These are phyloP conservation scores for Phyllotis vaccarum DNA, from an alignment of 2,797 vertebrate genomes.

Conservation along the genomic window DNA sequence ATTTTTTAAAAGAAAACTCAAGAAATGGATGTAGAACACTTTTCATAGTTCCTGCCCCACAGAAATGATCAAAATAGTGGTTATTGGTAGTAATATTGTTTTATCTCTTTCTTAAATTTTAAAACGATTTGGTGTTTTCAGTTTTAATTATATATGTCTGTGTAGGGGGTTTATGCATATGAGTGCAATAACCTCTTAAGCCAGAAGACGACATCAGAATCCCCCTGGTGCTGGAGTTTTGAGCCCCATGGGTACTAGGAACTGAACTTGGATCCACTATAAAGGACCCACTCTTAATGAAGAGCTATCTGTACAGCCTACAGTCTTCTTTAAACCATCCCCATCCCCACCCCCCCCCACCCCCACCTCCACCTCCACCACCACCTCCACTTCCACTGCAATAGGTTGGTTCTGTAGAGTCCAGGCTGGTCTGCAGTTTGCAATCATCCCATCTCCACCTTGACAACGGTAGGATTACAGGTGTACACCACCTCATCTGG, in stretches of 20 bases:
- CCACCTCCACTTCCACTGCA: rapidly evolving
- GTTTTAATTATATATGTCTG: background rate
- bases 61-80: background rate
- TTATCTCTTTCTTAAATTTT: background rate
- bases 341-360: background rate
- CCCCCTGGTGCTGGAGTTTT: background rate
- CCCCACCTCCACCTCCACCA: background rate
- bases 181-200: background rate
- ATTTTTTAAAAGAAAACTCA: constrained; percentile 29
- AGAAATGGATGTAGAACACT: background rate
- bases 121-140: background rate
- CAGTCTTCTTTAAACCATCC: background rate
- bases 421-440: background rate
- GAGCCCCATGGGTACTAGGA: background rate
- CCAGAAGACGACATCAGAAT: background rate
- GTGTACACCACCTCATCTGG: no score
- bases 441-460: background rate
- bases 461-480: background rate
- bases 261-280: background rate
- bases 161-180: background rate
- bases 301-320: background rate
- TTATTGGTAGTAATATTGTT: background rate
- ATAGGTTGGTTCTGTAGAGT: background rate
- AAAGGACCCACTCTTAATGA: background rate
- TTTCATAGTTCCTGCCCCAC: background rate